A percentile compares a stretch with the other conserved stretches of the same genome.
These are phyloP conservation scores for Octopus sinensis DNA, from an alignment of 1,140 invertebrate genomes.

Conservation along the genomic window DNA sequence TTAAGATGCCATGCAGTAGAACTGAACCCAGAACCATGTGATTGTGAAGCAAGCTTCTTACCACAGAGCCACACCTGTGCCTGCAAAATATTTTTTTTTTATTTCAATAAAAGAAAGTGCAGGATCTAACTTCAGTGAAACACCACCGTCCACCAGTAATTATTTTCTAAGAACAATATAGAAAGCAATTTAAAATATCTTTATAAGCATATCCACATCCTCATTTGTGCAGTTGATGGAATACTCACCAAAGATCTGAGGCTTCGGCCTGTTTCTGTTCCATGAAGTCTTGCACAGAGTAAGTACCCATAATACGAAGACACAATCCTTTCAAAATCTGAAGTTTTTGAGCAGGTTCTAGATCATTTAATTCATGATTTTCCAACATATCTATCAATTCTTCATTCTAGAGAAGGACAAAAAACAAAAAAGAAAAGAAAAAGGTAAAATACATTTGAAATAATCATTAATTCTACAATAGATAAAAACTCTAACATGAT, in stretches of 20 bases:
- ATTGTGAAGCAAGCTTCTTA: no score
- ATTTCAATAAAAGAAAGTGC: no score
- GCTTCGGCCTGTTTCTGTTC: conserved; percentile 48
- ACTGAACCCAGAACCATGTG: no score
- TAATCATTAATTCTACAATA: no score
- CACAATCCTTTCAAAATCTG: conserved; percentile 47
- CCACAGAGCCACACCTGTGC: no score
- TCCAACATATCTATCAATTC: conserved; percentile 45
- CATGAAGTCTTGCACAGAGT: conserved; percentile 56
- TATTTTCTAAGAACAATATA: not conserved
- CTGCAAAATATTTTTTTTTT: no score
- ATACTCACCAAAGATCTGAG: conserved; percentile 42
- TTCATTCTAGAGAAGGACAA: conserved; percentile 38
- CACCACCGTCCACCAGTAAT: not conserved
- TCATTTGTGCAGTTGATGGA: no score
- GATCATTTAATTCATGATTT: conserved; percentile 44
- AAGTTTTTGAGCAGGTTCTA: conserved; percentile 48
- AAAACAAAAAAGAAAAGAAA: no score
- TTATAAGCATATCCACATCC: not conserved
- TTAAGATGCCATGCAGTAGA: no score
- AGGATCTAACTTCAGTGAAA: no score
- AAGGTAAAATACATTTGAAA: no score
- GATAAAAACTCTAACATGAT: no score
- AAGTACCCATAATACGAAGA: conserved; percentile 51
- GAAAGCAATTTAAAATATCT: not conserved